These are phyloP conservation scores for Muscicapa adusta DNA, from an alignment of 2,113 vertebrate species.

Conservation along the genomic window DNA sequence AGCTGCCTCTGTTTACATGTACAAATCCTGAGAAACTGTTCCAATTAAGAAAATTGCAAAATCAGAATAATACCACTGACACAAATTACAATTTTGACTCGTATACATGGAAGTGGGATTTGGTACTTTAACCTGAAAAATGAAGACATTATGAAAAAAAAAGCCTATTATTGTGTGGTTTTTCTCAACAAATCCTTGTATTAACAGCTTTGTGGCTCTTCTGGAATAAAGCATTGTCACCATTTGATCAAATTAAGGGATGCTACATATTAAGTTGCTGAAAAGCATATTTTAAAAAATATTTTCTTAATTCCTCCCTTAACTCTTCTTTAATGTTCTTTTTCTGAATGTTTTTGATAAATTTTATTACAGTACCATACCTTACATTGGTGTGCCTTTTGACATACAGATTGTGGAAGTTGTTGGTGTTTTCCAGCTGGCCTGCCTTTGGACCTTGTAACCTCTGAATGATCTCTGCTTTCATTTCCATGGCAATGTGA, in stretches of 20 bases:
- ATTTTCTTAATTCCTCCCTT: background rate
- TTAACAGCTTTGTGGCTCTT: background rate
- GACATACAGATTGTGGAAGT: conserved; percentile 98
- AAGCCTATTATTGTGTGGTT: background rate
- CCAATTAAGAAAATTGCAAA: background rate
- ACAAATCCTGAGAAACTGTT: background rate
- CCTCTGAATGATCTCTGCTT: conserved; percentile 97
- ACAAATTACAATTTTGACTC: background rate
- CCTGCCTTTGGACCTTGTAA: conserved; percentile 94
- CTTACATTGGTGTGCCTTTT: conserved; percentile 97
- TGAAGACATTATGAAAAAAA: background rate
- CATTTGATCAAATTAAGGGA: background rate
- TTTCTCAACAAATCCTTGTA: background rate
- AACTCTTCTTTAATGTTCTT: background rate
- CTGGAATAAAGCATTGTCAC: background rate
- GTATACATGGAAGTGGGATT: background rate
- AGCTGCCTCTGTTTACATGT: background rate
- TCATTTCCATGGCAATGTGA: conserved; percentile 98
- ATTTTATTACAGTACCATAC: conserved; percentile 43
- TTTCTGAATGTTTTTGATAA: background rate
- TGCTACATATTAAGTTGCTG: background rate
- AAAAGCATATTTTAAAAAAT: background rate
- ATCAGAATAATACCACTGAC: background rate
- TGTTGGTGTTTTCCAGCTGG: conserved; percentile 96
- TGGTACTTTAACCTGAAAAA: background rate